These are phyloP conservation scores for Polyploca ridens DNA, from an alignment of 2,888 invertebrate genomes.

Conservation along the genomic window DNA sequence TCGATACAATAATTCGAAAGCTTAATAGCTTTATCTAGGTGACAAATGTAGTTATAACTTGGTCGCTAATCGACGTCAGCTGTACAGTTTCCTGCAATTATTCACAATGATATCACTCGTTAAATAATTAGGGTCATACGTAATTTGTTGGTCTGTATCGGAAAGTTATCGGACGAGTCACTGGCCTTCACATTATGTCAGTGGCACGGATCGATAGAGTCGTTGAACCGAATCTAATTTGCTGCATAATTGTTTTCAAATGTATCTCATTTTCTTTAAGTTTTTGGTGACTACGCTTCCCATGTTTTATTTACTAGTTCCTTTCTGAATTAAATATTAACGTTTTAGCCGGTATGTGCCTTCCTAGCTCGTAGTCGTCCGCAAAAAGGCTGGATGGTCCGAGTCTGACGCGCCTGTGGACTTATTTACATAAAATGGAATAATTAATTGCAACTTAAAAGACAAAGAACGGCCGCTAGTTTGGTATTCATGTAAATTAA, in stretches of 20 bases:
- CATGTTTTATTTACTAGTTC: slow-evolving; percentile 49
- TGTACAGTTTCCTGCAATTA: slow-evolving; percentile 33
- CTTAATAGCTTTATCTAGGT: slow-evolving; percentile 17
- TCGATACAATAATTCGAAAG: slow-evolving; percentile 34
- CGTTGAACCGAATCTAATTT: slow-evolving; percentile 20
- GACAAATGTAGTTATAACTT: slow-evolving; percentile 20
- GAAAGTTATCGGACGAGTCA: slow-evolving; percentile 45
- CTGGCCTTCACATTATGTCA: slow-evolving; percentile 55
- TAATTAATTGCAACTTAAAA: slow-evolving; percentile 81
- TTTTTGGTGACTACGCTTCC: slow-evolving; percentile 13
- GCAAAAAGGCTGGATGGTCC: slow-evolving; percentile 62
- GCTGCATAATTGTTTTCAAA: slow-evolving; percentile 5
- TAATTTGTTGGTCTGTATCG: slow-evolving; percentile 42
- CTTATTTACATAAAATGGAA: slow-evolving; percentile 79
- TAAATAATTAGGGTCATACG: slow-evolving; percentile 57
- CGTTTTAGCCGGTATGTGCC: slow-evolving; percentile 51
- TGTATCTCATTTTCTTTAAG: background rate
- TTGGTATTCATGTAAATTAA: slow-evolving; percentile 79
- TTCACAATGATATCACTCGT: slow-evolving; percentile 45
- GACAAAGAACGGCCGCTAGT: slow-evolving; percentile 70
- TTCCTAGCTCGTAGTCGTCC: slow-evolving; percentile 26
- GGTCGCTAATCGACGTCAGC: slow-evolving; percentile 17
- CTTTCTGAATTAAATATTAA: slow-evolving; percentile 56
- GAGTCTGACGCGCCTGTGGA: slow-evolving; percentile 55
- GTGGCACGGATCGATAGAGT: slow-evolving; percentile 40